phyloP scores from a whole-genome alignment of 2,113 vertebrate genomes.

The Uria lomvia region DNA sequence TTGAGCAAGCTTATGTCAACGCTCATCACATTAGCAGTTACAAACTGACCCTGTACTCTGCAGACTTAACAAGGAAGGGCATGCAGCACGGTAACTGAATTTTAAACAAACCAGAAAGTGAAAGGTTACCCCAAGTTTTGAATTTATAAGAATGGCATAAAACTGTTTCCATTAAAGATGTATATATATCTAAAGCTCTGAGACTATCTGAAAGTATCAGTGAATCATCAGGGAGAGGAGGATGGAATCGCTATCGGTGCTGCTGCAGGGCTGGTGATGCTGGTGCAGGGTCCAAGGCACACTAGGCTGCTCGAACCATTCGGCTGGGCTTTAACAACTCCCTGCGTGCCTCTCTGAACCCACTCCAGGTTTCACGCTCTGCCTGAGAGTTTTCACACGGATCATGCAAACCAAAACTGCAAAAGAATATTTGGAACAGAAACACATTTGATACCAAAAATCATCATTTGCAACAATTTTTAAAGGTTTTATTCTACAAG shows the following conservation, averaged over 20 bases:
- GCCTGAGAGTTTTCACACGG: neutral
- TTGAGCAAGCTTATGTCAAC: neutral
- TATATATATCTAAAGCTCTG: neutral
- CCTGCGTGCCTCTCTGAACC: neutral
- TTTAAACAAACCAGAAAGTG: neutral
- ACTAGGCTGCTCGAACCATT: rapidly evolving
- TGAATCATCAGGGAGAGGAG: rapidly evolving
- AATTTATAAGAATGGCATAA: neutral
- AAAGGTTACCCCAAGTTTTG: neutral
- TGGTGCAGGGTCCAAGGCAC: neutral
- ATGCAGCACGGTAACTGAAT: neutral
- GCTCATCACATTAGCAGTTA: neutral
- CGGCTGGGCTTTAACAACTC: neutral
- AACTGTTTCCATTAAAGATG: neutral
- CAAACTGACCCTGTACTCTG: neutral
- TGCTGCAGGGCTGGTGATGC: neutral
- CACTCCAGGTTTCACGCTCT: neutral
- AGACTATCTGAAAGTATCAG: neutral
- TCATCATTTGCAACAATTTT: neutral
- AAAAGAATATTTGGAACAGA: neutral
- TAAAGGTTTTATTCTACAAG: neutral
- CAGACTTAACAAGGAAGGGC: neutral
- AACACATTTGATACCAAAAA: neutral
- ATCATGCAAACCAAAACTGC: neutral
- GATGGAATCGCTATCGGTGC: rapidly evolving